A percentile compares a stretch with the other conserved stretches of the same genome.
Conservation (phyloP, 2,113 vertebrate species). For the Hirundichthys speculiger region DNA sequence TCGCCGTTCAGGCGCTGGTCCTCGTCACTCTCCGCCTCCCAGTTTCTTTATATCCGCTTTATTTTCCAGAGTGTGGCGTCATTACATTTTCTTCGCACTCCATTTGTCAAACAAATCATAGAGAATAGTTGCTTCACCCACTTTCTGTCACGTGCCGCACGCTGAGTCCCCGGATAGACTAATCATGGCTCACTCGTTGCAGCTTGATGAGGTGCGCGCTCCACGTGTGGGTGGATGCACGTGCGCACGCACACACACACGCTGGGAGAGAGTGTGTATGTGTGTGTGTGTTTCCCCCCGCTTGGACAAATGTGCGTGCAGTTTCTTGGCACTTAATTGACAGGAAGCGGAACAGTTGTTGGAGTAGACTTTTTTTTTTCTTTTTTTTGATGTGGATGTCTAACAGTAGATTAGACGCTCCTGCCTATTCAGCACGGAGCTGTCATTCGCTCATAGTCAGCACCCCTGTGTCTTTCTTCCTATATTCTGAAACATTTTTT, state of each 20-base stretch:
- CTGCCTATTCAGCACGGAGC: conserved; percentile 63
- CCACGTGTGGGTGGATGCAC: conserved; percentile 34
- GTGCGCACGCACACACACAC: too few species aligned
- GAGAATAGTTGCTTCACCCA: conserved; percentile 40
- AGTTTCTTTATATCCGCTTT: background rate
- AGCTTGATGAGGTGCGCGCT: conserved; percentile 57
- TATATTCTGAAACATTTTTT: conserved; percentile 31
- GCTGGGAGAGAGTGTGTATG: conserved; percentile 10
- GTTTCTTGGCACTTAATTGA: conserved; percentile 70
- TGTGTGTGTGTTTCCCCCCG: background rate
- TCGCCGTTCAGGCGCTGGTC: conserved; percentile 34
- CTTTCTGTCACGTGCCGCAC: conserved; percentile 31
- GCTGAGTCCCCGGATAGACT: conserved; percentile 53
- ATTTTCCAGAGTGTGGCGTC: conserved; percentile 28
- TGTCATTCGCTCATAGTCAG: conserved; percentile 63
- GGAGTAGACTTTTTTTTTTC: conserved; percentile 18
- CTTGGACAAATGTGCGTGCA: conserved; percentile 60
- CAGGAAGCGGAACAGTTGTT: conserved; percentile 66
- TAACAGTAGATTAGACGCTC: conserved; percentile 64
- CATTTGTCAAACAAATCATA: conserved; percentile 60
- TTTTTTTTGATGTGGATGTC: conserved; percentile 53
- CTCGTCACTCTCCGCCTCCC: background rate
- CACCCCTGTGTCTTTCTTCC: conserved; percentile 44
- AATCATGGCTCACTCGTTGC: conserved; percentile 56
- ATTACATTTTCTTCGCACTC: conserved; percentile 45